Conservation (phyloP, 1,140 invertebrate genomes). For the Venturia canescens region DNA sequence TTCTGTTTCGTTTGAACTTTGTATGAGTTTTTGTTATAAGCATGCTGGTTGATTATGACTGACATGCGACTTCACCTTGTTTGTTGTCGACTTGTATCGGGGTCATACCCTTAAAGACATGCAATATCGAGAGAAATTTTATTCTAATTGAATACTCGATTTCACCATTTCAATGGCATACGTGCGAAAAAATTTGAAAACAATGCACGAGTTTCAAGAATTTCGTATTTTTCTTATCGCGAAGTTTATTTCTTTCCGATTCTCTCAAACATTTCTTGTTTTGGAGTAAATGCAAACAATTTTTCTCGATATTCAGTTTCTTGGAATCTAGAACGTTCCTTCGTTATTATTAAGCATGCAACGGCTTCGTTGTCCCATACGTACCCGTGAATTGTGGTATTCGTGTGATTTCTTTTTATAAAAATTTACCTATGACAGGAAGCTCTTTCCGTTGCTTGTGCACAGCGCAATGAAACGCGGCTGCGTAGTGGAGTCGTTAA, state of each 20-base stretch:
- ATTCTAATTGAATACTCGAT: background rate
- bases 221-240: too few relatives aligned
- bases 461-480: background rate
- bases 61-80: slow-evolving; percentile 42
- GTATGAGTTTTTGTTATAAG: slow-evolving; percentile 6
- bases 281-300: background rate
- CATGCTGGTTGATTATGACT: background rate
- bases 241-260: background rate
- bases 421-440: background rate
- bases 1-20: background rate
- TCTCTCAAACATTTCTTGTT: background rate
- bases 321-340: background rate
- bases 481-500: background rate
- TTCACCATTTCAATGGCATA: too few relatives aligned
- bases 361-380: background rate
- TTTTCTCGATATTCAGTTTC: background rate
- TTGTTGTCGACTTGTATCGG: background rate
- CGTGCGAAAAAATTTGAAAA: too few relatives aligned
- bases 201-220: too few relatives aligned
- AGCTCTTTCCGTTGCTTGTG: background rate
- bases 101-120: background rate
- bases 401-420: background rate
- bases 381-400: slow-evolving; percentile 26
- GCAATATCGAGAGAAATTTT: background rate
- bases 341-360: slow-evolving; percentile 14